Evolutionary conservation across 2,888 invertebrate genomes (phyloP).

Genomic region (Brachypterus glaber): DNA sequence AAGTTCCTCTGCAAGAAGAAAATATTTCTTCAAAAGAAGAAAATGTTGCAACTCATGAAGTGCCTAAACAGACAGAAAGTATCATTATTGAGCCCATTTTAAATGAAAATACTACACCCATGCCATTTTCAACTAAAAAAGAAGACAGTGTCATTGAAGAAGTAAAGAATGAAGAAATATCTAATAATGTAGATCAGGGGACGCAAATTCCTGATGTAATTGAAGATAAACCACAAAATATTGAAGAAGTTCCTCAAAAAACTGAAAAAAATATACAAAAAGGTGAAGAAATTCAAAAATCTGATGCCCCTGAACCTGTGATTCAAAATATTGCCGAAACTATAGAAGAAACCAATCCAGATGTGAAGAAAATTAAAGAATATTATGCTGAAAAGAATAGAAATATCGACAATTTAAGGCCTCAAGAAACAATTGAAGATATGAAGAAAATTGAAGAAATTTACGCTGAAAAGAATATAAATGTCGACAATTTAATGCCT

Average conservation of each 20-base stretch:
- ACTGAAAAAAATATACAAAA: not conserved
- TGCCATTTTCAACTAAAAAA: too few relatives aligned
- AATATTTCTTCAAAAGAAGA: slow-evolving; percentile 9
- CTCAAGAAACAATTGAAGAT: too few relatives aligned
- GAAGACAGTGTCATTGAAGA: too few relatives aligned
- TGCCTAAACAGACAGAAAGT: not conserved
- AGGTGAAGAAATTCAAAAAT: slow-evolving; percentile 4
- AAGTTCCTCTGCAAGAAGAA: slow-evolving; percentile 4
- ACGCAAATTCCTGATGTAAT: too few relatives aligned
- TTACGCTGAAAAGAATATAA: too few relatives aligned
- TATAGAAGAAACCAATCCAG: not conserved
- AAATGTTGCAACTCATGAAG: not conserved
- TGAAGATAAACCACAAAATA: not conserved
- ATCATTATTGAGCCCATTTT: not conserved
- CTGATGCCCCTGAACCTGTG: too few relatives aligned
- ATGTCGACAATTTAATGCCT: too few relatives aligned
- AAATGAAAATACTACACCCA: not conserved
- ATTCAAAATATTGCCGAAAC: not conserved
- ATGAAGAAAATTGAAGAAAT: too few relatives aligned
- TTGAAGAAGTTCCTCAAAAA: slow-evolving; percentile 5
- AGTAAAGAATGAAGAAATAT: slow-evolving; percentile 5
- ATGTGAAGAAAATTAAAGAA: too few relatives aligned
- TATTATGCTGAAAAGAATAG: too few relatives aligned
- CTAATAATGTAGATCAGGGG: not conserved
- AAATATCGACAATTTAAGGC: too few relatives aligned